phyloP scores from a whole-genome alignment of 1,140 invertebrate species.

The Macrocentrus cingulum region DNA sequence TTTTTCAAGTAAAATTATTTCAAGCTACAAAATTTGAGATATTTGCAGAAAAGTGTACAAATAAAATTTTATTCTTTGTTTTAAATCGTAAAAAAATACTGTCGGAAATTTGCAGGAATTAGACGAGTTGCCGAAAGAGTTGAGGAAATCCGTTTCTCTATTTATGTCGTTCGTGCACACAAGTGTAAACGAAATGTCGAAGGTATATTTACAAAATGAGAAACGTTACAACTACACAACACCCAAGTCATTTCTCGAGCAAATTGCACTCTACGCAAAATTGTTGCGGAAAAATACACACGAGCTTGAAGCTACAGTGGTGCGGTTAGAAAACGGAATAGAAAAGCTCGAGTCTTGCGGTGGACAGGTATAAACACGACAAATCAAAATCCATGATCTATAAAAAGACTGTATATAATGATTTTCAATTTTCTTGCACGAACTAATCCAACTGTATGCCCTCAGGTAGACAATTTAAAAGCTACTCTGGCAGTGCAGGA shows the following conservation, averaged over 20 bases:
- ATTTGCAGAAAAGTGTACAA: no score
- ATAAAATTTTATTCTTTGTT: no score
- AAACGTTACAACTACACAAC: slow-evolving; percentile 95
- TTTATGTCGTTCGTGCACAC: slow-evolving; percentile 92
- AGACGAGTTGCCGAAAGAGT: slow-evolving; percentile 41
- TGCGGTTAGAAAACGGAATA: slow-evolving; percentile 82
- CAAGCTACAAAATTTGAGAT: no score
- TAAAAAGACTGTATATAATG: slow-evolving; percentile 47
- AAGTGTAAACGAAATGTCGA: slow-evolving; percentile 84
- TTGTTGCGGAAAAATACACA: slow-evolving; percentile 75
- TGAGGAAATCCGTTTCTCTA: slow-evolving; percentile 64
- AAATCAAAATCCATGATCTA: slow-evolving; percentile 33
- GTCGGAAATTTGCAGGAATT: no score
- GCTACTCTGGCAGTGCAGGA: slow-evolving; percentile 85
- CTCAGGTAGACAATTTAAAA: slow-evolving; percentile 70
- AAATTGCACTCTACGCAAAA: slow-evolving; percentile 85
- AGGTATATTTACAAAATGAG: slow-evolving; percentile 81
- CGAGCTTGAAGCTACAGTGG: slow-evolving; percentile 79
- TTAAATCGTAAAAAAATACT: no score
- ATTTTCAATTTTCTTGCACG: slow-evolving; percentile 19
- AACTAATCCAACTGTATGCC: slow-evolving; percentile 22
- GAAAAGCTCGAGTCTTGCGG: slow-evolving; percentile 82
- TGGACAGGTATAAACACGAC: slow-evolving; percentile 66
- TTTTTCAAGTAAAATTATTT: no score
- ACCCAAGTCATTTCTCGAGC: slow-evolving; percentile 94